Evolutionary conservation across 2,113 vertebrate species (phyloP).

Genomic region (Girardinichthys multiradiatus): DNA sequence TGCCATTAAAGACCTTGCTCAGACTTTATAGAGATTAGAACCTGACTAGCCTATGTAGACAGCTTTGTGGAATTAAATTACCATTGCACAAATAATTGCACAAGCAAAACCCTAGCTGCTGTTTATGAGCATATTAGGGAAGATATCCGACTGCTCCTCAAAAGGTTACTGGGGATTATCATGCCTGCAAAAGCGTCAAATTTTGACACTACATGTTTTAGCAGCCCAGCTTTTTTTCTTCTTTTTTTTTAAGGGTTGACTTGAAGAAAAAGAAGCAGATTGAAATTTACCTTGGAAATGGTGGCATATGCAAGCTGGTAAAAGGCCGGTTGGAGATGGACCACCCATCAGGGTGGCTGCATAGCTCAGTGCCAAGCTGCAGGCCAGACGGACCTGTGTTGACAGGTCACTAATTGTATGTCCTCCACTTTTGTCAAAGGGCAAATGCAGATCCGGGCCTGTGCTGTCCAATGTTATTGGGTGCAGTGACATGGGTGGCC

Average conservation of each 20-base stretch:
- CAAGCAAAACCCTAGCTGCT: constrained; percentile 24
- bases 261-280: constrained; percentile 54
- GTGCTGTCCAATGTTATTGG: constrained; percentile 42
- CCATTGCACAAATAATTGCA: constrained; percentile 44
- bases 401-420: constrained; percentile 50
- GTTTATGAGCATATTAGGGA: constrained; percentile 22
- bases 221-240: constrained; percentile 27
- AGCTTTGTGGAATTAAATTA: constrained; percentile 23
- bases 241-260: constrained; percentile 32
- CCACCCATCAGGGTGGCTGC: constrained; percentile 46
- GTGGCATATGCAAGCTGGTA: constrained; percentile 39
- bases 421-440: constrained; percentile 47
- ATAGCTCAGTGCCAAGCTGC: constrained; percentile 20
- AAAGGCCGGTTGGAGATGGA: constrained; percentile 42
- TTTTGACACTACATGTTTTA: constrained; percentile 35
- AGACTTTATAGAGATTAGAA: constrained; percentile 22
- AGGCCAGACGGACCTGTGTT: constrained; percentile 50
- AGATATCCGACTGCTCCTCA: constrained; percentile 3
- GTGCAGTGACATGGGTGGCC: constrained; percentile 35
- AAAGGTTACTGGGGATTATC: constrained; percentile 38
- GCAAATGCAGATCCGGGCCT: constrained; percentile 43
- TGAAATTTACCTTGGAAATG: constrained; percentile 44
- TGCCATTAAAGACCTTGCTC: constrained; percentile 17
- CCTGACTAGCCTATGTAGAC: constrained; percentile 32
- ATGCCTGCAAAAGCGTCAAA: constrained; percentile 36